Conservation (phyloP, 2,888 invertebrate genomes). For the Amiota mariae region DNA sequence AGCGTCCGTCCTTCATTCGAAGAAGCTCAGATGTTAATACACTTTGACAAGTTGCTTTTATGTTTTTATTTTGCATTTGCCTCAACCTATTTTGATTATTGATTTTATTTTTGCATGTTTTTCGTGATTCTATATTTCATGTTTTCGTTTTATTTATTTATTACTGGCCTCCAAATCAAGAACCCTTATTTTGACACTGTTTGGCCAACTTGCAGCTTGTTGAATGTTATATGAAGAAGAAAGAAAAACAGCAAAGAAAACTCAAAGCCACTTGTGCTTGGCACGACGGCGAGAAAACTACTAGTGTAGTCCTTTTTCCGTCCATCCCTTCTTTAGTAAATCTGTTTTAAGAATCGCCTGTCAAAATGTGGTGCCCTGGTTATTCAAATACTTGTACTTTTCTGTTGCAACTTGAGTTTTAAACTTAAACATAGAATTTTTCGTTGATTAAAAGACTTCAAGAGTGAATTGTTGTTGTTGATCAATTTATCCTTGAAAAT, state of each 20-base stretch:
- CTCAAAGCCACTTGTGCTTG: slow-evolving; percentile 43
- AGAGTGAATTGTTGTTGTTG: too few relatives aligned
- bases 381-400: not conserved
- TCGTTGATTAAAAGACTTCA: not conserved
- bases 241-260: slow-evolving; percentile 21
- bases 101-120: slow-evolving; percentile 39
- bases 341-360: not conserved
- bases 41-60: too few relatives aligned
- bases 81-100: slow-evolving; percentile 48
- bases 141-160: too few relatives aligned
- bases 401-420: slow-evolving; percentile 19
- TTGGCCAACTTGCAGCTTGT: slow-evolving; percentile 34
- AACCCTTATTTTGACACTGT: not conserved
- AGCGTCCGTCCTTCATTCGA: too few relatives aligned
- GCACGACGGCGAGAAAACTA: slow-evolving; percentile 32
- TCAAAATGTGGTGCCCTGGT: not conserved
- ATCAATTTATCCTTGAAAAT: too few relatives aligned
- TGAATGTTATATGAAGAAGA: slow-evolving; percentile 41
- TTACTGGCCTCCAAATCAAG: slow-evolving; percentile 5
- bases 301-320: too few relatives aligned
- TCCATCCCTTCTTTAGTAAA: not conserved
- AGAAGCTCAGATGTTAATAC: too few relatives aligned
- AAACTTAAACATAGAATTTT: slow-evolving; percentile 18
- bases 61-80: slow-evolving; percentile 29
- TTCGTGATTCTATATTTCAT: too few relatives aligned